Evolutionary conservation across 2,888 invertebrate genomes (phyloP), one percentile per base, ranked within the genome.

Genomic region (Lepidochitona cinerea): DNA sequence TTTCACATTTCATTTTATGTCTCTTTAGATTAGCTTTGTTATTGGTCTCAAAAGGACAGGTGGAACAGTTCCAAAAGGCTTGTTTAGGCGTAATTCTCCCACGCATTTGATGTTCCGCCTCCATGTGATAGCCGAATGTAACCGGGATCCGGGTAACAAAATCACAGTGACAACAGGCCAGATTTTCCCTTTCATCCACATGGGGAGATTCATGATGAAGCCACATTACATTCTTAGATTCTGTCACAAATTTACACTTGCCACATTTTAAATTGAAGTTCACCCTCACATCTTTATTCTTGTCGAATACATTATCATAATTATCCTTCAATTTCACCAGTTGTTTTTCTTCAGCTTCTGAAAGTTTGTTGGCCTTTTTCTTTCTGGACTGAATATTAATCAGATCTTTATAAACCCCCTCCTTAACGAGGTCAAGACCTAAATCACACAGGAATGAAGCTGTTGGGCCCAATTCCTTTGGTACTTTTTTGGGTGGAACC

Each of bases 41-140:
- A 86, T 96, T 96, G 84, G 97, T 96, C 90, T 98, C 97, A 88
- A 97, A 97, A 0, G 96, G 95, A 92, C 98, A 98, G 88, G 96
- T 95, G 0, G 96, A 95, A 89, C 97, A 98, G 89, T 97, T 96
- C 90, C 97, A 97, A 90, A 95, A 95, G 0, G 96, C 94, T 35
- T 95, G 95, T 0, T 96, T 95, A 79, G 96, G 93, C 85, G 97
- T 96, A 75, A 97, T 91, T 77, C 95, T 94, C 5, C 96, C 97
- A 83, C 95, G 93, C 23, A 95, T 94, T 82, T 95, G 95, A 90
- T 98, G 98, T 86, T 95, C 94, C 0, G 95, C 94, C 89, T 97
- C 96, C 96, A 97, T 96, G 88, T 98, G 98, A 87, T 94, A 95
- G 32, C 96, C 92, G 83, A 97, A 97, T 88, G 80, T 83, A 23